Evolutionary conservation across 2,888 invertebrate species (phyloP).

Genomic region (Gastrophysa polygoni): DNA sequence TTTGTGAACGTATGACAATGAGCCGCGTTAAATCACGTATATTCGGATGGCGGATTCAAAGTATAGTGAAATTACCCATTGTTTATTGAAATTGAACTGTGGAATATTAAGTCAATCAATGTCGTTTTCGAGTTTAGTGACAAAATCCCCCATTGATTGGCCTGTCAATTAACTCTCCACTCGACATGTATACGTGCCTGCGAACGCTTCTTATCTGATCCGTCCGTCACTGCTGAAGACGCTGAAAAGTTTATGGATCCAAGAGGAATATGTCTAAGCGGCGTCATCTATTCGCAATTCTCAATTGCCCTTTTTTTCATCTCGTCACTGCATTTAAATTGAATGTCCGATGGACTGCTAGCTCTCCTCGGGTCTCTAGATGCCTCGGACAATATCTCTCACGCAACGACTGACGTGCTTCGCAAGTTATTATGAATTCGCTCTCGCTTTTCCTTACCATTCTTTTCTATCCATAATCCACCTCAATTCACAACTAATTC

Average conservation of each 20-base stretch:
- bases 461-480: not conserved
- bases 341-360: conserved; percentile 37
- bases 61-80: conserved; percentile 55
- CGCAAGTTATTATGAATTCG: not conserved
- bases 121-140: conserved; percentile 56
- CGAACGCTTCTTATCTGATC: conserved; percentile 59
- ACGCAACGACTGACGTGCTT: not conserved
- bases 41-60: conserved; percentile 46
- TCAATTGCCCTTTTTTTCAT: conserved; percentile 46
- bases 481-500: no score
- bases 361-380: not conserved
- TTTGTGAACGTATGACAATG: conserved; percentile 42
- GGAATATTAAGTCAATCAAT: conserved; percentile 60
- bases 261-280: conserved; percentile 54
- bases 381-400: not conserved
- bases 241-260: conserved; percentile 58
- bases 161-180: conserved; percentile 59
- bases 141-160: conserved; percentile 60
- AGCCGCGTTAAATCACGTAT: conserved; percentile 51
- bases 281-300: conserved; percentile 55
- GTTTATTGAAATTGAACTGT: conserved; percentile 58
- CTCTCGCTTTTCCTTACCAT: not conserved
- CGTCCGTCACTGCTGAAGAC: conserved; percentile 54
- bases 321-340: conserved; percentile 41
- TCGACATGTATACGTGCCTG: conserved; percentile 60